Evolutionary conservation across 2,797 vertebrate genomes (phyloP).

Genomic region (Lates japonicus): DNA sequence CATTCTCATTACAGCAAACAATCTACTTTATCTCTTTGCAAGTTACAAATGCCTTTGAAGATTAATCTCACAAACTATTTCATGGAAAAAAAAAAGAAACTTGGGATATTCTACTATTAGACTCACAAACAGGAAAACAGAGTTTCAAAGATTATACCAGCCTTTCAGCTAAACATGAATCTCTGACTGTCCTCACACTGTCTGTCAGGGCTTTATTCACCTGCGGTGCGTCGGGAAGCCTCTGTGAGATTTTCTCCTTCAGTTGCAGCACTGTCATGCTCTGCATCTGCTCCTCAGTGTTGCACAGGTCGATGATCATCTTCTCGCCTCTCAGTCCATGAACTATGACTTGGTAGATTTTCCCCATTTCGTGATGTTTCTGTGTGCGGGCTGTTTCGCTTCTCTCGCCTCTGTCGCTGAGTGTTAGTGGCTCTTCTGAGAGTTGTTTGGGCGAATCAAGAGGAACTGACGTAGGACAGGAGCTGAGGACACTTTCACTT

Average conservation of each 20-base stretch:
- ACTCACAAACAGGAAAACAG: too few species aligned
- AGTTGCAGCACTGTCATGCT: constrained; percentile 68
- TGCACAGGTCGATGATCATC: constrained; percentile 69
- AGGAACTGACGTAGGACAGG: background rate
- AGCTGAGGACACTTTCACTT: background rate
- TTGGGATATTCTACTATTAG: too few species aligned
- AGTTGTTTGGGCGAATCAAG: background rate
- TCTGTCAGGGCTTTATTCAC: constrained; percentile 42
- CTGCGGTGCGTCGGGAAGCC: constrained; percentile 57
- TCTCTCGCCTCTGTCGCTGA: accelerated
- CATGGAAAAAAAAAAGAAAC: too few species aligned
- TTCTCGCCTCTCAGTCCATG: constrained; percentile 70
- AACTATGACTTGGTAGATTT: constrained; percentile 75
- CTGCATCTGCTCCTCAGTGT: constrained; percentile 73
- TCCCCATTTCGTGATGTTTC: constrained; percentile 67
- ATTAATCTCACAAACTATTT: too few species aligned
- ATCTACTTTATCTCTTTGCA: too few species aligned
- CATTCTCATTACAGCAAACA: too few species aligned
- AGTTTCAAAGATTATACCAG: too few species aligned
- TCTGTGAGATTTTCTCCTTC: constrained; percentile 71
- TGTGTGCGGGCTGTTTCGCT: background rate
- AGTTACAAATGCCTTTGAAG: too few species aligned
- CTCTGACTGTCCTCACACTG: too few species aligned
- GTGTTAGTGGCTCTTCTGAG: accelerated
- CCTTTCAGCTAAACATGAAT: too few species aligned